Evolutionary conservation across 2,113 vertebrate species (phyloP), one percentile per base, ranked within the genome.

Genomic region (Pycnonotus jocosus): DNA sequence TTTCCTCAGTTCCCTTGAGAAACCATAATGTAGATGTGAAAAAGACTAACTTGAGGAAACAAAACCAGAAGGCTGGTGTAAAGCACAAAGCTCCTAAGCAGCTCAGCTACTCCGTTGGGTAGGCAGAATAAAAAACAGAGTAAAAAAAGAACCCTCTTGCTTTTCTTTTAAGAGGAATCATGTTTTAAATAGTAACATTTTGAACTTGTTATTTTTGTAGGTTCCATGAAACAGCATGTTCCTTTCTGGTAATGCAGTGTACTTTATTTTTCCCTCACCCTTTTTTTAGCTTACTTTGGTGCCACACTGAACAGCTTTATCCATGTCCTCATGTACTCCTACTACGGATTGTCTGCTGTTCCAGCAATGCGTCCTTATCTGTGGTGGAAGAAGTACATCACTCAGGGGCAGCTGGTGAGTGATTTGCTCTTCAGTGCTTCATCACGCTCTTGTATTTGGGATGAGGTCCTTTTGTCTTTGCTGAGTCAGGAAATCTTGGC

Each of bases 341-440:
- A 99, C 96, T 99, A 99, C 1, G 99, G 99, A 24, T 97, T 99
- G 91, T 99, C 99, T 0, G 98, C 99, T 30, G 82, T 99, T 92
- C 99, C 99, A 23, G 98, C 98, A 90, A 97, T 99, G 88, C 98
- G 99, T 44, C 99, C 99, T 0, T 99, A 99, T 97, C 99, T 99
- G 69, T 99, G 99, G 99, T 99, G 99, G 99, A 99, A 99, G 98
- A 99, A 98, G 94, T 99, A 99, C 97, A 99, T 99, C 97, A 99
- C 99, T 44, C 99, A 99, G 97, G 98, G 99, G 21, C 99, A 99
- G 97, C 98, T 99, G 98, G 99, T 99, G 97, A 98, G 99, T 97
- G 44, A 40, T 28, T 7, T 12, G 8, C 38, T 85, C 74, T 45
- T 81, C 19, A 22, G 47, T 30, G 42, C 54, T 50, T 92, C 83